Evolutionary conservation across 1,140 invertebrate genomes (phyloP), one percentile per base, ranked within the genome.

Genomic region (Oncopeltus fasciatus): DNA sequence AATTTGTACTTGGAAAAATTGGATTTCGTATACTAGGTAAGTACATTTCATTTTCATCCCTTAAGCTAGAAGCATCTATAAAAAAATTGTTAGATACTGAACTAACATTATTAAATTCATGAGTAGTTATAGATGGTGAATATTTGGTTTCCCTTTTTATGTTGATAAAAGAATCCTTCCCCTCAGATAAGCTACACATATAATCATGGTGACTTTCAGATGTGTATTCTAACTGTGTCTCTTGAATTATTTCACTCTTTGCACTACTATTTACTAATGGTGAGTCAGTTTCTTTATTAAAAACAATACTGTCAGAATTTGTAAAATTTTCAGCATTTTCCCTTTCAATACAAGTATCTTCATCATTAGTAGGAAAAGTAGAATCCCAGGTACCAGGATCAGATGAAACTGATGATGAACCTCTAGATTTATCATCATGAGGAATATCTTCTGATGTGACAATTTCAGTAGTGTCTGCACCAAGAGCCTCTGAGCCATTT

Each of bases 21-120:
- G 46, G 67, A 67, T n/a, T 62, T 57, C 29, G 65, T 27, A 57
- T 61, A 33, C 59, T 67, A 68, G 47, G 47, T 49, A 49, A 49
- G 53, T 57, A 57, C 27, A 57, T 33, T 56, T 82, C 78, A 44
- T 75, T 72, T 69, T 87, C 85, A 68, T 87, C 85, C 11, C 78
- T 79, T 27, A 87, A 72, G 67, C 78, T 83, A 1, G 85, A 82
- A 26, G 85, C 85, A 72, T 87, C 85, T 61, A 87, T 87, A 67
- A 87, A 87, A 70, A 74, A 77, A 65, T 72, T 76, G 38, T 56
- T 66, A 57, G 66, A 67, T 18, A 51, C 27, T 29, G 53, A 28
- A 57, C 29, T 33, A 31, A 1, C 21, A 57, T 21, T 20, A 24
- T 21, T 49, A 21, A 20, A 49, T 9, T 49, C 47, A n/a, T 49